Evolutionary conservation across 2,888 invertebrate species (phyloP).

Genomic region (Ichneumoninae sp.): DNA sequence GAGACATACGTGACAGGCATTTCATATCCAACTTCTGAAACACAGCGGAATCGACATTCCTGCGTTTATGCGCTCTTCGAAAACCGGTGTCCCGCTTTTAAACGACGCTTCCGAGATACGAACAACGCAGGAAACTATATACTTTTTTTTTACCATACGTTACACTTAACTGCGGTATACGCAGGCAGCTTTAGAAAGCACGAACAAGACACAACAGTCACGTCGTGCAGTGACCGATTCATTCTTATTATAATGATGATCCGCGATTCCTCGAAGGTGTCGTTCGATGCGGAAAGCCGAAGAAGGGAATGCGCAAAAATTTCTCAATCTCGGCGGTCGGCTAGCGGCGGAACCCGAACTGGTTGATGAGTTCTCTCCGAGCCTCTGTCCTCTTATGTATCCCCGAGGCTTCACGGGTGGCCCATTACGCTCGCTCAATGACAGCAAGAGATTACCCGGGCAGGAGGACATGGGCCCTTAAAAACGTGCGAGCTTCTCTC

Average conservation of each 20-base stretch:
- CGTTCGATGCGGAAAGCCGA: conserved; percentile 11
- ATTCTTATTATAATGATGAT: conserved; percentile 25
- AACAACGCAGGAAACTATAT: conserved; percentile 38
- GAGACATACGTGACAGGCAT: conserved; percentile 58
- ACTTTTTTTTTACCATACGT: conserved; percentile 14
- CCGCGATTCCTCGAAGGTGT: conserved; percentile 38
- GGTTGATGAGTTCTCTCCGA: conserved; percentile 49
- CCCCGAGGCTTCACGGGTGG: conserved; percentile 72
- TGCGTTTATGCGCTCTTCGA: conserved; percentile 37
- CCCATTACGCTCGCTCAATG: conserved; percentile 74
- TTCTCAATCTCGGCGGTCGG: conserved; percentile 72
- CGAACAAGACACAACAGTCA: conserved; percentile 4
- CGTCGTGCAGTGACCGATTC: conserved; percentile 20
- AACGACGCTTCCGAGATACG: conserved; percentile 32
- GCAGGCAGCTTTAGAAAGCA: background rate
- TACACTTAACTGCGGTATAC: background rate
- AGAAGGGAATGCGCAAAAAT: conserved; percentile 70
- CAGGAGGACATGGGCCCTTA: conserved; percentile 8
- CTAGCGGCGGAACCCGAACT: conserved; percentile 61
- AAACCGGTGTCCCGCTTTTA: conserved; percentile 36
- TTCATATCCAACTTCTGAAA: conserved; percentile 39
- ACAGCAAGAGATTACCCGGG: conserved; percentile 72
- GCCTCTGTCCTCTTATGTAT: conserved; percentile 23
- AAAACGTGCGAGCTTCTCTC: conserved; percentile 5
- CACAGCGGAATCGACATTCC: conserved; percentile 58